Base-by-base conservation (phyloP, 1,140 invertebrate species). In the Aporrectodea caliginosa region DNA sequence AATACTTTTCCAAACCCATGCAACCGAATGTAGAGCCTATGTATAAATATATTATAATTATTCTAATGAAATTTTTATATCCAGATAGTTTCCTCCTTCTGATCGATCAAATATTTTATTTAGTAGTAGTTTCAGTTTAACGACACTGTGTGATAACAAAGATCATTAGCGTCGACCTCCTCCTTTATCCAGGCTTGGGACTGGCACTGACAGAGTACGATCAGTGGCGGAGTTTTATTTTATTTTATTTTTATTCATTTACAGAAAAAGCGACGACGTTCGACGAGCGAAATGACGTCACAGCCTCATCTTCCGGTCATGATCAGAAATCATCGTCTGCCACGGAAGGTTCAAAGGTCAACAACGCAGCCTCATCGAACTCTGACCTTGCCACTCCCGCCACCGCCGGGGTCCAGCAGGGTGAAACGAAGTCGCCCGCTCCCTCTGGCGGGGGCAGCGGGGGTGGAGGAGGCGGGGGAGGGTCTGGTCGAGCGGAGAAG, bases 401-500 rank as follows among this genome's bases (percentile, higher is more conserved):
- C 1, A 1, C 27, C 34, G 73, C 34, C 35, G 74, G n/a, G n/a
- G n/a, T n/a, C n/a, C n/a, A 69, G 22, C 2, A 31, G 22, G 73
- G 16, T 30, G 34, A 2, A 14, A 68, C 33, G n/a, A 43, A 6
- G 32, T 16, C 68, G 33, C 16, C 73, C 2, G 2, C 12, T 16
- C 34, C n/a, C 22, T 27, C 32, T 6, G 73, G 31, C 29, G 35
- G 27, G 29, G 43, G 1, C n/a, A 32, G 76, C 43, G 74, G 43
- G 1, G 58, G 75, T 27, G 12, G n/a, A 14, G 34, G n/a, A 68
- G 34, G 35, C 22, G 12, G 33, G 34, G 72, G 31, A 27, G 30
- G n/a, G 29, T 16, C 70, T 29, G 30, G 2, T 22, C 16, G 32
- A 22, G 80, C 73, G 0, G 94, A 95, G 84, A 98, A 98, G 84